Evolutionary conservation across 2,888 invertebrate genomes (phyloP), one percentile per base, ranked within the genome.

Genomic region (Phalera bucephala): DNA sequence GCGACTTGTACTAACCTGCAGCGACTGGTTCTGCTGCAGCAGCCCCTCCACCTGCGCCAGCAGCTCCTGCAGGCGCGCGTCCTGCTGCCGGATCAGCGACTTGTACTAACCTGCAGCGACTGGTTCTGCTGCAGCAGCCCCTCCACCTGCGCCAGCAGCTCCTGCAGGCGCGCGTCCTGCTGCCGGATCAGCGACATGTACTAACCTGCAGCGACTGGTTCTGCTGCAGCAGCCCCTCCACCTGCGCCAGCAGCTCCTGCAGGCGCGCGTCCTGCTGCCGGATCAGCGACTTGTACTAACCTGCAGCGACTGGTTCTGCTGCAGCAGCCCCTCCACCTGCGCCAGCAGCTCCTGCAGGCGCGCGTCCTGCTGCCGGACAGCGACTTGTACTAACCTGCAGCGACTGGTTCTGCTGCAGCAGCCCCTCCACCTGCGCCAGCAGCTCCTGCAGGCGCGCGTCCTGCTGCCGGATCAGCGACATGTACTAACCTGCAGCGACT

Each of bases 161-260:
- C 91, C 60, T 92, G 91, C 45, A 94, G 81, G 49, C 94, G 91
- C 20, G 88, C 91, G 78, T 97, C 75, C 43, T 99, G 98, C 59
- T 97, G 96, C 43, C 97, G 91, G 56, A 99, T 99, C 33, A 99
- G 91, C 42, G 94, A 93, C 87, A 97, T 97, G 82, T 97, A 98
- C 77, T 97, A 54, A 91, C 91, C 81, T 91, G 84, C 35, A 83
- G 46, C 8, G 70, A 49, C 34, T 66, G 66, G 52, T 78, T 78
- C 55, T 80, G 87, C 5, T 69, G 66, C 39, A 82, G 50, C 39
- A 91, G 62, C 19, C 80, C 77, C 19, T 91, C 83, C 0, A 91
- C 64, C 52, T 91, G 91, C 27, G 81, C 73, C 72, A 73, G 77
- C 33, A 91, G 77, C 33, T 91, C 91, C 60, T 92, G 91, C 45